Evolutionary conservation across 2,113 vertebrate genomes (phyloP).

Genomic region (Brienomyrus brachyistius): DNA sequence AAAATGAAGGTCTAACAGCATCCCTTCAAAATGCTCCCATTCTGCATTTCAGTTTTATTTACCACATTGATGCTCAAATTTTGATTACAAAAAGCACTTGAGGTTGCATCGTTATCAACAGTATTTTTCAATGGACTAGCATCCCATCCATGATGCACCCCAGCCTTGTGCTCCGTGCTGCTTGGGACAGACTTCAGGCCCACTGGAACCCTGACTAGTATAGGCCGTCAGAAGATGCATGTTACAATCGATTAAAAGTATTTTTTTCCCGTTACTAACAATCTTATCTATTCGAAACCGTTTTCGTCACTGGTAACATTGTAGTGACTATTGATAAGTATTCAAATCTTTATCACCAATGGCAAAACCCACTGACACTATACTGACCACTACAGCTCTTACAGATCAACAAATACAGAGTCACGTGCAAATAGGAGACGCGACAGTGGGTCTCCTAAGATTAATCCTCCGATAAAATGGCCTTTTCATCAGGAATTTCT

Average conservation of each 20-base stretch:
- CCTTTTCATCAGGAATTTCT: slow-evolving; percentile 58
- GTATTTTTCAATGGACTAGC: neutral
- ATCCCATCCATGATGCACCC: neutral
- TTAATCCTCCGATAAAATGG: slow-evolving; percentile 55
- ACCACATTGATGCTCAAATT: neutral
- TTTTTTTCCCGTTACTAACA: neutral
- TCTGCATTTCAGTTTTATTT: neutral
- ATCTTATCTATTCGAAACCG: neutral
- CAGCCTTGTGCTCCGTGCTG: neutral
- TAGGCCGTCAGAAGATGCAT: neutral
- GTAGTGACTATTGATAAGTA: neutral
- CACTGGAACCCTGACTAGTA: neutral
- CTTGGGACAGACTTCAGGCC: neutral
- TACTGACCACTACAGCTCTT: neutral
- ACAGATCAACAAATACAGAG: neutral
- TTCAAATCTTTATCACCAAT: neutral
- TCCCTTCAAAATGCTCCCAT: neutral
- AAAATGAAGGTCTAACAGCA: neutral
- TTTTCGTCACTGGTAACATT: neutral
- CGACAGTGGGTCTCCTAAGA: neutral
- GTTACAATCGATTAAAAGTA: neutral
- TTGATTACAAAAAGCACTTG: neutral
- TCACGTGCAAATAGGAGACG: slow-evolving; percentile 5
- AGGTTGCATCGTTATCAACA: neutral
- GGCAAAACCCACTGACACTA: neutral